Conservation (phyloP, 2,888 invertebrate species). For the Ceriagrion tenellum region DNA sequence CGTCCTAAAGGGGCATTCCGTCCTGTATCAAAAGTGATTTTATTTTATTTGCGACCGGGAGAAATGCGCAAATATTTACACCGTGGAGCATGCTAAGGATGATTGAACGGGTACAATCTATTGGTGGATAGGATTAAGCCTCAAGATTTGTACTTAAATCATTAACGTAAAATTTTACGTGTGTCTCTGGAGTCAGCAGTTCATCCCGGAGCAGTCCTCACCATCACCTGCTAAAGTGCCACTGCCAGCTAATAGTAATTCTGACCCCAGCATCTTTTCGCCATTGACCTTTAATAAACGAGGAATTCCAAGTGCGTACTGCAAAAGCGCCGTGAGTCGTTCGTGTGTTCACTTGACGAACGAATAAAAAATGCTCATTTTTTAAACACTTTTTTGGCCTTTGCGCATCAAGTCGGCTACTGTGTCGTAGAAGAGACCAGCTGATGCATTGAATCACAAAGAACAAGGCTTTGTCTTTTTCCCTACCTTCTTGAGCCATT, state of each 20-base stretch:
- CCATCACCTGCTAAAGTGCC: neutral
- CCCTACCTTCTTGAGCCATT: too few species aligned
- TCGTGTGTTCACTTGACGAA: neutral
- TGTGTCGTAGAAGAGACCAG: too few species aligned
- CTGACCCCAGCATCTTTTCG: neutral
- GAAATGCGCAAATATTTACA: neutral
- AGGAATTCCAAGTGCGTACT: neutral
- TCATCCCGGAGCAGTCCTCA: neutral
- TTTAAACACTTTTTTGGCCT: too few species aligned
- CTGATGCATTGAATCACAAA: too few species aligned
- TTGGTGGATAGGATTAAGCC: too few species aligned
- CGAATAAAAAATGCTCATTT: neutral
- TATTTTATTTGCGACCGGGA: neutral
- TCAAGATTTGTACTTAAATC: too few species aligned
- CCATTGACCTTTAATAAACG: slow-evolving; percentile 24
- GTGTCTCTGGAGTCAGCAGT: too few species aligned
- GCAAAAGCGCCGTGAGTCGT: neutral
- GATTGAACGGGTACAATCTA: too few species aligned
- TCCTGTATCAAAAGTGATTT: neutral
- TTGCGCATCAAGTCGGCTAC: too few species aligned
- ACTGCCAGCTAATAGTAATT: neutral
- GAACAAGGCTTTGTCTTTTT: too few species aligned
- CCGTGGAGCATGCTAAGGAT: too few species aligned
- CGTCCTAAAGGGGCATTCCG: neutral
- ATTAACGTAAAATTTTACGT: too few species aligned